Conservation (phyloP, 2,797 vertebrate genomes). For the Adrianichthys oophorus region DNA sequence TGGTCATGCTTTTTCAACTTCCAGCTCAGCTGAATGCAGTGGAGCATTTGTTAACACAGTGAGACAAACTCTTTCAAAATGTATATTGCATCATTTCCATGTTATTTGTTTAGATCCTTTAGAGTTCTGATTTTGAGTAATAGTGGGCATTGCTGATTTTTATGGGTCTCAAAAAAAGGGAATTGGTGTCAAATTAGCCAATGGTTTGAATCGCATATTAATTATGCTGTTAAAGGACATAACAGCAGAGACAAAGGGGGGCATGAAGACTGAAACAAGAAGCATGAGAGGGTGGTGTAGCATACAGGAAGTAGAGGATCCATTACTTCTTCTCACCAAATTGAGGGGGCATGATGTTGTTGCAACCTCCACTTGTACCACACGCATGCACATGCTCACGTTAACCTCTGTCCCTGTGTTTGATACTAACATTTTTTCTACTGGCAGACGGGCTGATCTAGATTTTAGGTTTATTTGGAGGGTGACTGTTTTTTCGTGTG, state of each 20-base stretch:
- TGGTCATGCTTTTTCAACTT: slow-evolving; percentile 54
- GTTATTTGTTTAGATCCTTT: slow-evolving; percentile 15
- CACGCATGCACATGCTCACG: slow-evolving; percentile 17
- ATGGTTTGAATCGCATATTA: too few species aligned
- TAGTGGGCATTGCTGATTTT: slow-evolving; percentile 16
- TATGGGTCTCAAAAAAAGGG: slow-evolving; percentile 43
- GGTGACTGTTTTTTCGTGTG: slow-evolving; percentile 2
- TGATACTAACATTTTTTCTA: slow-evolving; percentile 56
- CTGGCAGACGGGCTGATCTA: slow-evolving; percentile 46
- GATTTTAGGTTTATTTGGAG: slow-evolving; percentile 40
- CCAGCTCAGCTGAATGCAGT: slow-evolving; percentile 37
- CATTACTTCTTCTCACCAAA: slow-evolving; percentile 65
- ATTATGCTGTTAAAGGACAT: slow-evolving; percentile 1
- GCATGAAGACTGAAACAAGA: slow-evolving; percentile 26
- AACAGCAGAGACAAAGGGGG: slow-evolving; percentile 57
- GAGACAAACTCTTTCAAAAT: slow-evolving; percentile 25
- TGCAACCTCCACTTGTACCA: slow-evolving; percentile 35
- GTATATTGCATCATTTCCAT: too few species aligned
- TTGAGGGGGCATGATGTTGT: slow-evolving; percentile 46
- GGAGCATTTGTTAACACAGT: slow-evolving; percentile 23
- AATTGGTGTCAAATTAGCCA: slow-evolving; percentile 28
- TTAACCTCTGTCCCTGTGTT: slow-evolving; percentile 34
- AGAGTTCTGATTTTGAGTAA: slow-evolving; percentile 6
- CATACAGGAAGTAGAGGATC: slow-evolving; percentile 53
- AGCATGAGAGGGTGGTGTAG: slow-evolving; percentile 49